Conservation (phyloP, 1,140 invertebrate species). For the Helicoverpa armigera region DNA sequence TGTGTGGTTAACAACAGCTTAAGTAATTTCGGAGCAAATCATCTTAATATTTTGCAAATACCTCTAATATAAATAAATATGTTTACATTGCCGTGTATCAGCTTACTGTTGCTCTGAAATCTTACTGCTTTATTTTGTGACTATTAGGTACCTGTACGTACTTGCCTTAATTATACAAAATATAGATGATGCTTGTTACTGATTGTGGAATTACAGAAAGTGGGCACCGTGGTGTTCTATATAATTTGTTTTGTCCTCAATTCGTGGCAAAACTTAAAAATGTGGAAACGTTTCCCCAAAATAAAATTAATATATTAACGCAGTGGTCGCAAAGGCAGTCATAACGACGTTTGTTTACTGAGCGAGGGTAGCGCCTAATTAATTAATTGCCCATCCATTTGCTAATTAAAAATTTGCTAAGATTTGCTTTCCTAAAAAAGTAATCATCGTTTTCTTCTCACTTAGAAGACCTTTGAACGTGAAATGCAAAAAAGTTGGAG, state of each 20-base stretch:
- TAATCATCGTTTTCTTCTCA: constrained; percentile 46
- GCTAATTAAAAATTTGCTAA: constrained; percentile 60
- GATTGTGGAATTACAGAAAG: too few species aligned
- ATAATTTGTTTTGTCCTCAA: too few species aligned
- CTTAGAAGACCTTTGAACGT: constrained; percentile 6
- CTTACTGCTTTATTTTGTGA: background rate
- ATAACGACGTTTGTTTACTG: constrained; percentile 57
- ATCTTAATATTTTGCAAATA: background rate
- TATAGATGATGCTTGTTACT: too few species aligned
- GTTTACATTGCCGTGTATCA: too few species aligned
- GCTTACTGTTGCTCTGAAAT: background rate
- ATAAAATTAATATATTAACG: background rate
- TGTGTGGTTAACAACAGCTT: constrained; percentile 5
- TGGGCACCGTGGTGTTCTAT: too few species aligned
- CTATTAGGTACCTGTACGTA: too few species aligned
- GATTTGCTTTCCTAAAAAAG: constrained; percentile 27
- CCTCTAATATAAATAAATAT: background rate
- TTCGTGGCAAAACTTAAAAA: too few species aligned
- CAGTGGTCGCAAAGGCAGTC: constrained; percentile 24
- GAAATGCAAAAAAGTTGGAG: background rate
- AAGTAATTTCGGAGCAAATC: background rate
- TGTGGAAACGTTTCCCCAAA: background rate
- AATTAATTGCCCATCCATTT: constrained; percentile 63
- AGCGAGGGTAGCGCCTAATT: constrained; percentile 58
- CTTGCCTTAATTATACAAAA: too few species aligned